Percentiles rank a stretch among this genome's conserved stretches.
phyloP scores from a whole-genome alignment of 1,140 invertebrate genomes.

The Drosophila simulans region DNA sequence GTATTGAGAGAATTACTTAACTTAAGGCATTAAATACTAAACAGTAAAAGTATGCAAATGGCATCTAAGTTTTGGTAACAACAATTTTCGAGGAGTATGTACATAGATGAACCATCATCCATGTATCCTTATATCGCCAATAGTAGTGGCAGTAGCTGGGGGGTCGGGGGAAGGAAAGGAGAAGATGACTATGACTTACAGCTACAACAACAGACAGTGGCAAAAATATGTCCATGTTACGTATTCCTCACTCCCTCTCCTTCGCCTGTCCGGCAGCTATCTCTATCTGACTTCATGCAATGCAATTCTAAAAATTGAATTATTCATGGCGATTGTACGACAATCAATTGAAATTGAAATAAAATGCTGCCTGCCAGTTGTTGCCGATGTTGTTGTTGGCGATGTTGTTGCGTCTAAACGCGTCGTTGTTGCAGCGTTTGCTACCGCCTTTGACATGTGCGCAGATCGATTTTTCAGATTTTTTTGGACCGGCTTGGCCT shows the following conservation, averaged over 20 bases:
- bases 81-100: not conserved
- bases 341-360: constrained; percentile 83
- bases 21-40: no score
- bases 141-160: constrained; percentile 40
- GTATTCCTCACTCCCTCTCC: constrained; percentile 42
- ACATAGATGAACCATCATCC: constrained; percentile 46
- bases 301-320: constrained; percentile 80
- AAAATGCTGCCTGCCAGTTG: constrained; percentile 76
- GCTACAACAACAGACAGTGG: constrained; percentile 27
- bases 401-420: constrained; percentile 21
- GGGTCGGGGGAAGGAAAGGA: not conserved
- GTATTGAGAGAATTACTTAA: no score
- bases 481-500: constrained; percentile 48
- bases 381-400: constrained; percentile 23
- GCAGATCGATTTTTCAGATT: constrained; percentile 65
- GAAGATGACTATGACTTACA: constrained; percentile 31
- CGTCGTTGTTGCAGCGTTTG: constrained; percentile 44
- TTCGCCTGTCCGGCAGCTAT: constrained; percentile 27
- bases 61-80: not conserved
- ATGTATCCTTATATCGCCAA: constrained; percentile 19
- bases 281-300: constrained; percentile 59
- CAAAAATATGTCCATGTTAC: constrained; percentile 60
- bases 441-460: constrained; percentile 78
- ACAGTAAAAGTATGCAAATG: not conserved
- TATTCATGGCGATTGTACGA: constrained; percentile 82